Conservation (phyloP, 1,140 invertebrate species). For the Archivesica marissinica region DNA sequence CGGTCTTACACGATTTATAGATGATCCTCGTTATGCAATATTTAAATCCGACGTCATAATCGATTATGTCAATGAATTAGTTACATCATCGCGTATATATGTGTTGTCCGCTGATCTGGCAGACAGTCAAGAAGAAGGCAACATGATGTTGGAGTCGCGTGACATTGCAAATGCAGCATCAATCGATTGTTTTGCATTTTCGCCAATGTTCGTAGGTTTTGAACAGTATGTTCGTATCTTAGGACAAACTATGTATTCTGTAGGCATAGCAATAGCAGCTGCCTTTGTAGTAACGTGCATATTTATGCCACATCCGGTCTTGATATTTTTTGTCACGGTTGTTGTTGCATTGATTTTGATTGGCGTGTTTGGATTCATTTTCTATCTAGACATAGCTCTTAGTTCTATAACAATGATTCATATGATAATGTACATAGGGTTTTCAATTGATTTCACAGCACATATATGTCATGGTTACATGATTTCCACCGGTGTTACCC, state of each 20-base stretch:
- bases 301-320: slow-evolving; percentile 97
- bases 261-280: slow-evolving; percentile 95
- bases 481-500: slow-evolving; percentile 87
- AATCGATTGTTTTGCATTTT: slow-evolving; percentile 71
- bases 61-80: slow-evolving; percentile 89
- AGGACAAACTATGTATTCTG: slow-evolving; percentile 96
- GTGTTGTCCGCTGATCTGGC: slow-evolving; percentile 66
- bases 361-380: slow-evolving; percentile 98
- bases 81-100: slow-evolving; percentile 87
- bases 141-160: slow-evolving; percentile 74
- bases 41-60: slow-evolving; percentile 93
- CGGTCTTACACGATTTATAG: slow-evolving; percentile 89
- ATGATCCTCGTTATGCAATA: slow-evolving; percentile 66
- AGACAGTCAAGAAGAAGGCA: slow-evolving; percentile 68
- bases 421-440: slow-evolving; percentile 99
- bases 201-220: slow-evolving; percentile 76
- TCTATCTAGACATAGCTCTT: slow-evolving; percentile 96
- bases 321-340: slow-evolving; percentile 97
- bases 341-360: slow-evolving; percentile 97
- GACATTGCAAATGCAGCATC: slow-evolving; percentile 67
- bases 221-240: slow-evolving; percentile 95
- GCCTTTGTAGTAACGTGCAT: slow-evolving; percentile 99
- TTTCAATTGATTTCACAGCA: slow-evolving; percentile 98
- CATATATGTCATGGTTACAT: slow-evolving; percentile 99
- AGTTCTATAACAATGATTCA: slow-evolving; percentile 99